Evolutionary conservation across 2,797 vertebrate species (phyloP).

Genomic region (Alectoris magna): DNA sequence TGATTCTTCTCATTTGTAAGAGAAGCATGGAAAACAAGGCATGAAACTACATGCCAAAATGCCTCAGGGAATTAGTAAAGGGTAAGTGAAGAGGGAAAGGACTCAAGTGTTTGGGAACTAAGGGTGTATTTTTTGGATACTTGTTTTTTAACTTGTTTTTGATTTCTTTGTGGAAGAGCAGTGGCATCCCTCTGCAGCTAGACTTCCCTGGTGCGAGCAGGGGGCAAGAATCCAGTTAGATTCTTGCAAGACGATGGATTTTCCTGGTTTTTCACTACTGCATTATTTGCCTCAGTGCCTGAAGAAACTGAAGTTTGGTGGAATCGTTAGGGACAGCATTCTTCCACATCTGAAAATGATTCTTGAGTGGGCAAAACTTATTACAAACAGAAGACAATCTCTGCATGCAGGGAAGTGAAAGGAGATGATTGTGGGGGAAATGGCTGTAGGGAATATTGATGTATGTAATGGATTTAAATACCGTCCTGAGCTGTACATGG

Average conservation of each 20-base stretch:
- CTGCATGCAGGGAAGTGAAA: neutral
- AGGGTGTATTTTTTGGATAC: constrained; percentile 10
- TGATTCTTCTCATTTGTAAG: neutral
- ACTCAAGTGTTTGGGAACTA: neutral
- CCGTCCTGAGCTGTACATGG: neutral
- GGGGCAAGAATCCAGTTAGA: neutral
- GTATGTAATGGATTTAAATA: neutral
- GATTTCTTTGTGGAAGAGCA: neutral
- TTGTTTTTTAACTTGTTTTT: neutral
- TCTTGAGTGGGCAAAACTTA: neutral
- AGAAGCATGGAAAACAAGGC: neutral
- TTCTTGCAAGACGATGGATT: neutral
- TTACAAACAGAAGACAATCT: neutral
- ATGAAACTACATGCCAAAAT: neutral
- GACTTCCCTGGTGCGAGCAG: neutral
- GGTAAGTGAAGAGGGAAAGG: neutral
- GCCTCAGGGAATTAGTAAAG: neutral
- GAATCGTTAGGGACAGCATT: neutral
- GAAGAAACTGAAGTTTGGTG: neutral
- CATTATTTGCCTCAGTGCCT: neutral
- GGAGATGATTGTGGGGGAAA: neutral
- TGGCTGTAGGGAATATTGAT: neutral
- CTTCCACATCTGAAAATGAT: neutral
- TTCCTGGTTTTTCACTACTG: neutral
- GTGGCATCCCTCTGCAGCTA: neutral